Conservation (phyloP, 2,113 vertebrate species). For the Cricetomys ansorgei region DNA sequence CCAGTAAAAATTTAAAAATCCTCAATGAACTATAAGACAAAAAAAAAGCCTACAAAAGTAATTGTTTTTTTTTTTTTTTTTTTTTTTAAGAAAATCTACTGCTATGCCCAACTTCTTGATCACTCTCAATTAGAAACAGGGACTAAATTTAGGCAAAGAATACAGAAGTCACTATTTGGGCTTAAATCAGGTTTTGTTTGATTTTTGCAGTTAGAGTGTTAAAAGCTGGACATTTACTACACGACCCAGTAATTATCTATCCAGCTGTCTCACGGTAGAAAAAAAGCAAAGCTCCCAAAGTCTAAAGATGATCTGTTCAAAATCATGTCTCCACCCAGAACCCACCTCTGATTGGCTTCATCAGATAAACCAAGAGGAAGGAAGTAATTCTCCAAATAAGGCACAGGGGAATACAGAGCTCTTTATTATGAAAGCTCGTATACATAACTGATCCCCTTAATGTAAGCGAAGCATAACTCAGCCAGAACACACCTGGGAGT, state of each 20-base stretch:
- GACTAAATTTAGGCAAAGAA: background rate
- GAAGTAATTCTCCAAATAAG: background rate
- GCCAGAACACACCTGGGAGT: background rate
- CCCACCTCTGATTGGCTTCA: background rate
- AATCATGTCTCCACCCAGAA: background rate
- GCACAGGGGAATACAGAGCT: background rate
- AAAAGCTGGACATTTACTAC: background rate
- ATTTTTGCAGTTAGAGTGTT: background rate
- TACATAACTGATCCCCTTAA: background rate
- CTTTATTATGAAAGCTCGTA: background rate
- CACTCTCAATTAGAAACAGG: background rate
- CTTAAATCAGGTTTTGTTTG: background rate
- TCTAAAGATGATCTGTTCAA: no score
- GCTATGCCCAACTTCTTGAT: background rate
- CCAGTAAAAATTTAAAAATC: background rate
- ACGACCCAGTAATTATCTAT: background rate
- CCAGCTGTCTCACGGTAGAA: background rate
- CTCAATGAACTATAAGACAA: background rate
- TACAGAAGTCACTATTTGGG: background rate
- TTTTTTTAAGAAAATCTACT: background rate
- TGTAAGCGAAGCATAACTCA: background rate
- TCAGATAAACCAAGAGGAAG: background rate
- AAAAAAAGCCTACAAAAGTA: background rate
- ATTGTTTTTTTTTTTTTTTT: no score
- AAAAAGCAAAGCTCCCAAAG: background rate